Base-by-base conservation (phyloP, 2,888 invertebrate species). In the Anthophora plumipes region DNA sequence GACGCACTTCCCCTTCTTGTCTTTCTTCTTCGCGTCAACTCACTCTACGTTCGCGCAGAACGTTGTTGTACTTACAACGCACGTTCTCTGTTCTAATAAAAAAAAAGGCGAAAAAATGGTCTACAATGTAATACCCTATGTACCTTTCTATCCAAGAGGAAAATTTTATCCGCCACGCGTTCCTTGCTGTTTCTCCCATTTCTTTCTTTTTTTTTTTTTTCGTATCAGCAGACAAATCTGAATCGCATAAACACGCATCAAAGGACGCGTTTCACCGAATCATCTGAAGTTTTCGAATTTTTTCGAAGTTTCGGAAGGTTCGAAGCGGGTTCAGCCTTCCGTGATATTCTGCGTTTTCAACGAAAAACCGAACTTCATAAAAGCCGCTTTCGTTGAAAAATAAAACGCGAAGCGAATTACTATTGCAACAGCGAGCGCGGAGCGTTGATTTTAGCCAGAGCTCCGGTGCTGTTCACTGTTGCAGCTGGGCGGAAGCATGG, bases 381-480 rank as follows among this genome's bases (percentile, higher is more conserved):
- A 64, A 31, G 48, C 48, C 48, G 22, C 31, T 66, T 55, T 41
- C 46, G 20, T 31, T 41, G 14, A 1, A 17, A 55, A 55, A 2
- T 48, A 14, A 48, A 72, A 31, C 69, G 69, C 37, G 37, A 14
- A 57, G 25, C 4, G 55, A 57, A 48, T 68, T 46, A 46, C 1
- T 41, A 20, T 59, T 31, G 31, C 31, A 9, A 41, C 64, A 17
- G 39, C 25, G 50, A 17, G 2, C n/a, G 7, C 9, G 0, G 7
- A 14, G 9, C 31, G 11, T 46, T 6, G 57, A 57, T 8, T 50
- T 39, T 5, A 7, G 17, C 12, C 37, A 9, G 31, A 31, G 20
- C 55, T 14, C n/a, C 12, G n/a, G n/a, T n/a, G 25, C 25, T 4
- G n/a, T 31, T 20, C 54, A 0, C 55, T 0, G 20, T 8, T 8